Evolutionary conservation across 2,888 invertebrate genomes (phyloP).

Genomic region (Drosophila greeni): DNA sequence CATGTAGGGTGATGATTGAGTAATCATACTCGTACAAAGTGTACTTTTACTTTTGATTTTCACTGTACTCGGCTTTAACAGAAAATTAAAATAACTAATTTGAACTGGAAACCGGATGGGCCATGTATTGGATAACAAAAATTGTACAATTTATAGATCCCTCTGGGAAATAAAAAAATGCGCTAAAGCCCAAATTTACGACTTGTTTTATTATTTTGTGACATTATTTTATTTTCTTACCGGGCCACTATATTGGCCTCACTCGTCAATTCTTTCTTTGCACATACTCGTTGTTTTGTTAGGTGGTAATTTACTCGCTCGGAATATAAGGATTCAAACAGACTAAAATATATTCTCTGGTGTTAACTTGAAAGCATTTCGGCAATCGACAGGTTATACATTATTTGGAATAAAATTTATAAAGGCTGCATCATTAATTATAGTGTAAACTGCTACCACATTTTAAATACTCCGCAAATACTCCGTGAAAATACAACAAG

Average conservation of each 20-base stretch:
- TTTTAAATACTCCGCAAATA: no score
- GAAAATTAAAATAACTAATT: not conserved
- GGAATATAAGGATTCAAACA: not conserved
- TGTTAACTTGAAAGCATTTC: no score
- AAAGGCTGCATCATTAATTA: no score
- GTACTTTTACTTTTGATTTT: not conserved
- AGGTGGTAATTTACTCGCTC: not conserved
- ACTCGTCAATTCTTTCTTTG: not conserved
- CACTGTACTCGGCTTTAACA: not conserved
- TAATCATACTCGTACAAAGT: not conserved
- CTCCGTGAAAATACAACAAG: no score
- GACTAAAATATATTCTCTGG: not conserved
- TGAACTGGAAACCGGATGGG: not conserved
- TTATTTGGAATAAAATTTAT: no score
- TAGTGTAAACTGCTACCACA: no score
- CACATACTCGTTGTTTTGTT: not conserved
- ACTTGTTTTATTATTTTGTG: not conserved
- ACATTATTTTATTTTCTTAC: not conserved
- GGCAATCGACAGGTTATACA: no score
- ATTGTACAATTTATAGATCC: constrained; percentile 17
- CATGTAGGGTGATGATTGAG: not conserved
- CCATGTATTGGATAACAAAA: constrained; percentile 4
- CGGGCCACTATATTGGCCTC: not conserved
- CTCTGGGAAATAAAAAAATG: constrained; percentile 18
- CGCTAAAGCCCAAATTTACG: constrained; percentile 16